These are phyloP conservation scores for Squalus acanthias DNA, from an alignment of 2,797 vertebrate genomes.

Conservation along the genomic window DNA sequence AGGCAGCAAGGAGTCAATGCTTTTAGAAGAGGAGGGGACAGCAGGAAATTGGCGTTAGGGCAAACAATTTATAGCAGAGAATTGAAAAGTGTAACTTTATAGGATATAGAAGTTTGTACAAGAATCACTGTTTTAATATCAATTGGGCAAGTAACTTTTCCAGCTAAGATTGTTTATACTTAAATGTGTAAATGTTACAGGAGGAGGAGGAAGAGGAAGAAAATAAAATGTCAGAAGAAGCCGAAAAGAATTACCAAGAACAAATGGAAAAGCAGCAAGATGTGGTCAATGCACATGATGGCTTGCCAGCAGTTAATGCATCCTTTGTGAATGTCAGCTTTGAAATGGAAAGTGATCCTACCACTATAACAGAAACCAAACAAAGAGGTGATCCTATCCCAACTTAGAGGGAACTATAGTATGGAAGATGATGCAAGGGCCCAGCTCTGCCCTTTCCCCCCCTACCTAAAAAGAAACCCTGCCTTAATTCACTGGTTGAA, in stretches of 20 bases:
- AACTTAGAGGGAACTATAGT: constrained; percentile 54
- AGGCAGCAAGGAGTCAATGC: neutral
- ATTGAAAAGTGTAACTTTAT: neutral
- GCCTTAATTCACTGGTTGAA: constrained; percentile 30
- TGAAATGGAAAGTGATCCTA: constrained; percentile 66
- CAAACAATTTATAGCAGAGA: neutral
- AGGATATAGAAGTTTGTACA: neutral
- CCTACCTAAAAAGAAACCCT: neutral
- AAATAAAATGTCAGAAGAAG: constrained; percentile 79
- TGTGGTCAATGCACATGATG: constrained; percentile 53
- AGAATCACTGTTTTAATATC: neutral
- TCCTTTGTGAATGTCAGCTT: constrained; percentile 70
- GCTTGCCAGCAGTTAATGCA: constrained; percentile 57
- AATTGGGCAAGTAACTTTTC: neutral
- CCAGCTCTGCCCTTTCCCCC: neutral
- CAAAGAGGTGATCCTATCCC: constrained; percentile 64
- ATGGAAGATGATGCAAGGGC: neutral
- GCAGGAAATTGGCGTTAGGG: neutral
- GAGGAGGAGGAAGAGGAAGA: constrained; percentile 83
- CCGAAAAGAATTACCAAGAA: constrained; percentile 69
- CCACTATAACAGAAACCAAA: constrained; percentile 53
- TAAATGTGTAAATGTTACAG: constrained; percentile 50
- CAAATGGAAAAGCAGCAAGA: constrained; percentile 55
- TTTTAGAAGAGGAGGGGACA: neutral
- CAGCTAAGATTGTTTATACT: neutral